A percentile compares a stretch with the other conserved stretches of the same genome.
Evolutionary conservation across 2,113 vertebrate genomes (phyloP).

Genomic region (Ochotona curzoniae): DNA sequence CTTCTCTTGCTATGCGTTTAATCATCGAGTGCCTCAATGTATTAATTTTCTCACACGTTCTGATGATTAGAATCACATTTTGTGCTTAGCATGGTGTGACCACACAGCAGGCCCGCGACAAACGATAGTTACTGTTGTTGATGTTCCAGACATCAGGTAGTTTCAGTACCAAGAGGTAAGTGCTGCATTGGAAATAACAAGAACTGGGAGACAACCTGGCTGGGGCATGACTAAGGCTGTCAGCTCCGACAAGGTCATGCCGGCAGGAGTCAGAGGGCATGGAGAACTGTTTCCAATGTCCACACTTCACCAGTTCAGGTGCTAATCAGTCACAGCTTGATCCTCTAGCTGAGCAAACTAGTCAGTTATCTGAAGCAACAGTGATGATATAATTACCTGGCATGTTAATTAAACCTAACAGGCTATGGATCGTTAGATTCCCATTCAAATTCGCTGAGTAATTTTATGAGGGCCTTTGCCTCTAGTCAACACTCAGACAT

Average conservation of each 20-base stretch:
- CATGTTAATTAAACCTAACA: background rate
- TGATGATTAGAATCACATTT: background rate
- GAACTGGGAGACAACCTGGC: background rate
- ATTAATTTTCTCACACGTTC: background rate
- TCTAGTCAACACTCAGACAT: background rate
- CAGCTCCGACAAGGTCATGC: background rate
- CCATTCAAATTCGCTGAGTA: background rate
- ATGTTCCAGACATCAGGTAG: background rate
- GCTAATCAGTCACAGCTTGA: background rate
- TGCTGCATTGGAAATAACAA: background rate
- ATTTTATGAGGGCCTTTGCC: conserved; percentile 24
- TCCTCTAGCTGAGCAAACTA: background rate
- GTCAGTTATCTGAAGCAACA: background rate
- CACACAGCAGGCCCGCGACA: background rate
- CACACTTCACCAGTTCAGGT: background rate
- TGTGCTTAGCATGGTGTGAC: background rate
- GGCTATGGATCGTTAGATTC: background rate
- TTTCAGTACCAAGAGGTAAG: background rate
- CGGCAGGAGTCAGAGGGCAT: background rate
- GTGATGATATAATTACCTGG: background rate
- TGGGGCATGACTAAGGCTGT: background rate
- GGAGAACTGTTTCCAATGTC: background rate
- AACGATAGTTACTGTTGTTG: background rate
- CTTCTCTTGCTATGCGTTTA: background rate
- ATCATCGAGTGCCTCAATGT: background rate